phyloP scores from a whole-genome alignment of 2,113 vertebrate species.

The Atlantisia rogersi region DNA sequence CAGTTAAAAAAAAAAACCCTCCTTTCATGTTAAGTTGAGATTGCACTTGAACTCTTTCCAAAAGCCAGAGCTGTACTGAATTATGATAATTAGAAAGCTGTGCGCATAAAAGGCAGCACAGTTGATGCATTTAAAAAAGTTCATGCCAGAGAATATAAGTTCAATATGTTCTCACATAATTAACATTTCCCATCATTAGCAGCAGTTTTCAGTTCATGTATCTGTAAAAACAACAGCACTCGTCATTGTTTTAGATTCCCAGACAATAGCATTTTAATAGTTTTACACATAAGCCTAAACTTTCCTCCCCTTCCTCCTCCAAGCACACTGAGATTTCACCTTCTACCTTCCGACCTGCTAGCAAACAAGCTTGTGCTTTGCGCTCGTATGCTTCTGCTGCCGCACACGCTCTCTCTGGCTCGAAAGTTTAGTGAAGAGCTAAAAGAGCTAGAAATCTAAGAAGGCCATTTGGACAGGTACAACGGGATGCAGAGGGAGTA shows the following conservation, averaged over 20 bases:
- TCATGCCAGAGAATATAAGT: conserved; percentile 83
- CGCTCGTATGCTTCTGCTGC: neutral
- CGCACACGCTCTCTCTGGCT: neutral
- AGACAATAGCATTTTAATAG: conserved; percentile 67
- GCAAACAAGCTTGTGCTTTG: neutral
- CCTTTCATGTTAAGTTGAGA: conserved; percentile 81
- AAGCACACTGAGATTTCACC: conserved; percentile 3
- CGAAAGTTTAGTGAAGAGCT: neutral
- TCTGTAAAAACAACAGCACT: conserved; percentile 78
- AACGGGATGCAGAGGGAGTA: neutral
- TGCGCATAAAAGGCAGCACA: conserved; percentile 75
- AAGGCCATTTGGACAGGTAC: neutral
- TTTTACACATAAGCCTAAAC: conserved; percentile 60
- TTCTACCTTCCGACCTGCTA: neutral
- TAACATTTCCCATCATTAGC: conserved; percentile 82
- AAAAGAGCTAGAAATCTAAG: neutral
- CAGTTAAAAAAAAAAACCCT: neutral
- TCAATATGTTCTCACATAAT: conserved; percentile 85
- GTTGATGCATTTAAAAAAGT: conserved; percentile 78
- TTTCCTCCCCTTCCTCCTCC: conserved; percentile 21
- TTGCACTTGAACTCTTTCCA: conserved; percentile 79
- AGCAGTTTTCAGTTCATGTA: conserved; percentile 80
- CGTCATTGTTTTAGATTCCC: conserved; percentile 61
- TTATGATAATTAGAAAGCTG: conserved; percentile 85
- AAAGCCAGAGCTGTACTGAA: conserved; percentile 77